Conservation (phyloP, 2,888 invertebrate genomes). For the Drosophila algonquin region DNA sequence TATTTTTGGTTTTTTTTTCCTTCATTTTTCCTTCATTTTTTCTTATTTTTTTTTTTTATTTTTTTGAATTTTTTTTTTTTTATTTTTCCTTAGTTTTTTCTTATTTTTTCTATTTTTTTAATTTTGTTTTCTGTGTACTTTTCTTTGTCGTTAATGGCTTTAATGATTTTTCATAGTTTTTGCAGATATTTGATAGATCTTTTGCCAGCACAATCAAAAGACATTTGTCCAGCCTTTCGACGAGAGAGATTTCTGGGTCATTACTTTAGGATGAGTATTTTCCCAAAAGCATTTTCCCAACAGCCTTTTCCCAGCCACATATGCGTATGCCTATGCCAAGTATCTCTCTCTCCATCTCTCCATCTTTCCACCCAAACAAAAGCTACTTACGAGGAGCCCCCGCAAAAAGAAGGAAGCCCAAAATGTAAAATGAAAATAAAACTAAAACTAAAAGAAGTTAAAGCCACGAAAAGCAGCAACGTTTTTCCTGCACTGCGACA, state of each 20-base stretch:
- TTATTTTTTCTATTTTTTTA: background rate
- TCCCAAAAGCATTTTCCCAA: background rate
- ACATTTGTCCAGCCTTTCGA: background rate
- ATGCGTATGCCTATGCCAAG: background rate
- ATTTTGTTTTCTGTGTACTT: background rate
- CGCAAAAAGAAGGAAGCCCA: conserved; percentile 56
- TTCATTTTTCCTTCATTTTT: too few species aligned
- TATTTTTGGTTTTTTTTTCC: background rate
- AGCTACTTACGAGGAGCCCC: conserved; percentile 73
- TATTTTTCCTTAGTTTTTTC: background rate
- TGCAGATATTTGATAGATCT: background rate
- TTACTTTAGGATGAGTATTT: background rate
- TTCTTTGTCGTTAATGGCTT: background rate
- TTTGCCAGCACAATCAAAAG: background rate
- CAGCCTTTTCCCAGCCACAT: conserved; percentile 1
- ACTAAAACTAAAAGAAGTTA: conserved; percentile 34
- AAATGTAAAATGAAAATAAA: conserved; percentile 58
- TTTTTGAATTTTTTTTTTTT: background rate
- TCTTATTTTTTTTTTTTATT: background rate
- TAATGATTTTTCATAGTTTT: background rate
- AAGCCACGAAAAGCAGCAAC: conserved; percentile 52
- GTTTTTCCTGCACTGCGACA: conserved; percentile 75
- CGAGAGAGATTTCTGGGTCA: background rate
- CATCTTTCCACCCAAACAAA: conserved; percentile 38
- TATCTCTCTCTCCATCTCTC: background rate